Percentiles rank a stretch among this genome's conserved stretches.
Conservation (phyloP, 2,113 vertebrate genomes). For the Panurus biarmicus region DNA sequence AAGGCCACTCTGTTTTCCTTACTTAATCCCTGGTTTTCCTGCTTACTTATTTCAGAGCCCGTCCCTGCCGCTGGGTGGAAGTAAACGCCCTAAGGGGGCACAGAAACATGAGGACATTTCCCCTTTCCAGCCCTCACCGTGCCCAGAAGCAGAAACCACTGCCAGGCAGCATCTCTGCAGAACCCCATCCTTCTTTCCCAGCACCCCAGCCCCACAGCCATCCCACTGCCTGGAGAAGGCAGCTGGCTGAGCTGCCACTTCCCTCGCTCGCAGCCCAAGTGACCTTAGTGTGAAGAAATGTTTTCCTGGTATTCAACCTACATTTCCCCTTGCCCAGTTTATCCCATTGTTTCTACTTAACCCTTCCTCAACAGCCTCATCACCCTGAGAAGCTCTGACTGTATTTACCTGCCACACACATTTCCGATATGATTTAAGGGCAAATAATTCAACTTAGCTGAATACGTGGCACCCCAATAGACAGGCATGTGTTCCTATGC, state of each 20-base stretch:
- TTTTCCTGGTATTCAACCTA: constrained; percentile 37
- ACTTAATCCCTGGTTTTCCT: not conserved
- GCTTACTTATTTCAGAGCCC: not conserved
- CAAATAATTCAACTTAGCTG: not conserved
- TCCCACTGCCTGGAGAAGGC: fast-evolving
- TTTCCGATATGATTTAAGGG: not conserved
- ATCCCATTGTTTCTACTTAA: constrained; percentile 18
- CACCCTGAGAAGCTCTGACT: not conserved
- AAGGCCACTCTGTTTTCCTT: not conserved
- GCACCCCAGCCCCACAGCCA: not conserved
- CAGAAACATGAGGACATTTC: not conserved
- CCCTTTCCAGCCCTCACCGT: not conserved
- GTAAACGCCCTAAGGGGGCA: not conserved
- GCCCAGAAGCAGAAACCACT: not conserved
- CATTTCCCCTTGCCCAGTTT: not conserved
- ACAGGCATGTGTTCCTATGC: fast-evolving
- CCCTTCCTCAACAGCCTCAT: not conserved
- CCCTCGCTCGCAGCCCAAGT: not conserved
- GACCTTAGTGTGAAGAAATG: constrained; percentile 11
- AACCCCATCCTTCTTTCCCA: not conserved
- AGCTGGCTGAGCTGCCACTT: not conserved
- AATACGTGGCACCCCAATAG: not conserved
- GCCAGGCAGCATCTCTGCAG: not conserved
- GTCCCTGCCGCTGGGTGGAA: not conserved
- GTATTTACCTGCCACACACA: not conserved